These are phyloP conservation scores for Callinectes sapidus DNA, from an alignment of 2,888 invertebrate genomes.

Conservation along the genomic window DNA sequence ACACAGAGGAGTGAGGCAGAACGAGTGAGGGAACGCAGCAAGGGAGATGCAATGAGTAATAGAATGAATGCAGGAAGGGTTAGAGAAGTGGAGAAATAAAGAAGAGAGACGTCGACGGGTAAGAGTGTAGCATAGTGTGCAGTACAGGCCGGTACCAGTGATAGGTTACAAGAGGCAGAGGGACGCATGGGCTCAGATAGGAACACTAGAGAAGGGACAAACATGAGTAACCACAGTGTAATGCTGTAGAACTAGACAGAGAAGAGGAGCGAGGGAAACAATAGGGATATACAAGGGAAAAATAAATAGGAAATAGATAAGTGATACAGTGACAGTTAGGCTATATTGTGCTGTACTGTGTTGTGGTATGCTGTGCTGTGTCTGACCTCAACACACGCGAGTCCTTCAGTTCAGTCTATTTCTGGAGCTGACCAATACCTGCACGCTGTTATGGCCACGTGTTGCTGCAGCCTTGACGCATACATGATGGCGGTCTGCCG, in stretches of 20 bases:
- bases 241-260: too few species aligned
- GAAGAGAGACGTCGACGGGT: too few species aligned
- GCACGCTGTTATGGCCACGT: background rate
- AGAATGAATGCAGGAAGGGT: background rate
- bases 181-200: background rate
- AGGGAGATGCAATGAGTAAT: background rate
- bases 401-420: background rate
- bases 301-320: too few species aligned
- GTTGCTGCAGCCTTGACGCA: background rate
- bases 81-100: background rate
- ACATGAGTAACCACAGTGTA: background rate
- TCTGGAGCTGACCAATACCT: background rate
- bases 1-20: background rate
- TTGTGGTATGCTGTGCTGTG: too few species aligned
- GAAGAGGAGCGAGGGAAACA: too few species aligned
- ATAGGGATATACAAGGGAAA: too few species aligned
- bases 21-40: background rate
- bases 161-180: too few species aligned
- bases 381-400: too few species aligned
- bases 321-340: too few species aligned
- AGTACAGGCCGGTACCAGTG: too few species aligned
- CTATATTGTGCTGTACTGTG: too few species aligned
- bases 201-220: background rate
- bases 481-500: background rate
- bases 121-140: too few species aligned